Evolutionary conservation across 2,888 invertebrate species (phyloP), one percentile per base, ranked within the genome.

Genomic region (Scrobipalpa costella): DNA sequence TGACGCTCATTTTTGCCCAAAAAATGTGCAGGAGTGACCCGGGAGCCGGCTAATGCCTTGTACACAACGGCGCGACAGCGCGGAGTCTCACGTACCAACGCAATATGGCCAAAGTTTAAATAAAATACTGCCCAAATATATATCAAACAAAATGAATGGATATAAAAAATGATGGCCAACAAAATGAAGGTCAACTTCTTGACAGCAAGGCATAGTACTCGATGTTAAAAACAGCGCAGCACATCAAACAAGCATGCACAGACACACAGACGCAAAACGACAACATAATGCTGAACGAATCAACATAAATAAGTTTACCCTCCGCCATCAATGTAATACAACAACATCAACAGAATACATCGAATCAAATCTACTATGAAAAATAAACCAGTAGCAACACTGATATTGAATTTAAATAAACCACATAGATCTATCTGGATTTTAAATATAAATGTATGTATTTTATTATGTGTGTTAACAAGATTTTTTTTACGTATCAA

Each of bases 161-260:
- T 92, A 93, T 92, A 93, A 94, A 93, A 94, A 94, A 95, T 94
- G 95, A 95, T 95, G 95, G 95, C 95, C 95, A 95, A 95, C 95
- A 94, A 95, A 96, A 96, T 96, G 96, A 96, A 95, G 96, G 96
- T 96, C 96, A 96, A 96, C 96, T 97, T 96, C 96, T 96, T 96
- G 95, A 96, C 94, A 94, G 94, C 94, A 92, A 92, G 92, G 92
- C 92, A 92, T 88, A 89, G 81, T 86, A 91, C 80, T 87, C 83
- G 83, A 85, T 86, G 79, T 85, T 85, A 68, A 83, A 83, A 85
- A 85, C 84, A 90, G 89, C 92, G 82, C 84, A 88, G 90, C 90
- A 84, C 82, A 86, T 85, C 78, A 86, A 81, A 87, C 78, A 89
- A 90, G 90, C 92, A 91, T 92, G 91, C 90, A 88, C 76, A 76